Evolutionary conservation across 2,797 vertebrate genomes (phyloP).

Genomic region (Karalla daura): DNA sequence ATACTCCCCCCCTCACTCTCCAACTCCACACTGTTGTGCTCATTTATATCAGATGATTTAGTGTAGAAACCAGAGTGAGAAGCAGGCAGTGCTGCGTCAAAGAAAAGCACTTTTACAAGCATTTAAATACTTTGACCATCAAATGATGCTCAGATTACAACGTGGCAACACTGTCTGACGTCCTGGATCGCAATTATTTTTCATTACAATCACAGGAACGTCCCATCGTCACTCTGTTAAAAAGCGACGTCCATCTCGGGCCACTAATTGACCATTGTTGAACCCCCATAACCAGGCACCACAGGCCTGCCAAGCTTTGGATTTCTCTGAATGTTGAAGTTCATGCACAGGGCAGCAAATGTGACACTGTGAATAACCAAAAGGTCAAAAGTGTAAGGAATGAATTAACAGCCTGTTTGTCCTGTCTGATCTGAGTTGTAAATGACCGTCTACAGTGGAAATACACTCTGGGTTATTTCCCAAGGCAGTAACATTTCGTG

Average conservation of each 20-base stretch:
- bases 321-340: slow-evolving; percentile 3
- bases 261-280: neutral
- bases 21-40: neutral
- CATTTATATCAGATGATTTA: slow-evolving; percentile 4
- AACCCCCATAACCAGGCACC: neutral
- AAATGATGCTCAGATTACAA: neutral
- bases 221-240: neutral
- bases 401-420: neutral
- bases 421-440: neutral
- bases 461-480: too few species aligned
- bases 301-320: neutral
- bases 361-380: neutral
- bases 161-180: neutral
- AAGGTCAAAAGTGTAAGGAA: neutral
- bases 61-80: neutral
- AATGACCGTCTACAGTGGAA: too few species aligned
- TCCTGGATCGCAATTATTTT: neutral
- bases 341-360: neutral
- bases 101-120: neutral
- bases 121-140: neutral
- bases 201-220: neutral
- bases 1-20: neutral
- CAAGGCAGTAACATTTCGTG: too few species aligned
- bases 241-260: neutral
- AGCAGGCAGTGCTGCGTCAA: neutral